Conservation (phyloP, 2,797 vertebrate genomes). For the Bradypodion ventrale region DNA sequence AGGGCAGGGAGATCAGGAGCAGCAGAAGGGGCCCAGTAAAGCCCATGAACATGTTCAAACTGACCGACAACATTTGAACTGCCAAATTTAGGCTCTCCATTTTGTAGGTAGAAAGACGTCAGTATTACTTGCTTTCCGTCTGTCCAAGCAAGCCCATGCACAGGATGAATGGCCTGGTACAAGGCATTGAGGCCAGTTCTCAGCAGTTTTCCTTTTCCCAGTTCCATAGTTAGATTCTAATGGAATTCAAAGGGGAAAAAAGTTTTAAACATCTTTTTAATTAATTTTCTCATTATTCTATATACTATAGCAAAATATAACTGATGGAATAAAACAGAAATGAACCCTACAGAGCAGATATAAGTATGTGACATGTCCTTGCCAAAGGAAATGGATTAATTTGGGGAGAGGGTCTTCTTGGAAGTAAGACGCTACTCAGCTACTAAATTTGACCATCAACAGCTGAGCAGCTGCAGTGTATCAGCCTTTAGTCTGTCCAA, state of each 20-base stretch:
- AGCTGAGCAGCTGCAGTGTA: no score
- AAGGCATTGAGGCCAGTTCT: slow-evolving; percentile 90
- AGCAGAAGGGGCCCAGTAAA: slow-evolving; percentile 87
- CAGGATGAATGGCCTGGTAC: slow-evolving; percentile 88
- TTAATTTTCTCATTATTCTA: not conserved
- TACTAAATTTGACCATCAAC: no score
- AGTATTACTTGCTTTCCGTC: slow-evolving; percentile 92
- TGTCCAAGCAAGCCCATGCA: slow-evolving; percentile 94
- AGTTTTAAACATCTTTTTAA: not conserved
- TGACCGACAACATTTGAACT: slow-evolving; percentile 91
- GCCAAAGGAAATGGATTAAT: no score
- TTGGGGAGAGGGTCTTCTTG: no score
- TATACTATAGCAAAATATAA: not conserved
- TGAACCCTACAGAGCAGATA: not conserved
- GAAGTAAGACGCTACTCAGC: no score
- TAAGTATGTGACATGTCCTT: no score
- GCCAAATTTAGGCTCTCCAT: slow-evolving; percentile 84
- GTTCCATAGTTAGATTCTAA: slow-evolving; percentile 81
- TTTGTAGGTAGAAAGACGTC: slow-evolving; percentile 78
- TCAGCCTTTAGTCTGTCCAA: no score
- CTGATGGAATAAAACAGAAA: not conserved
- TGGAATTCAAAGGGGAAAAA: slow-evolving; percentile 27
- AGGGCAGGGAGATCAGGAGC: slow-evolving; percentile 79
- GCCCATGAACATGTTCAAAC: slow-evolving; percentile 90
- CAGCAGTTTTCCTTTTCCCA: slow-evolving; percentile 92